Base-by-base conservation (phyloP, 2,113 vertebrate species). In the Acrocephalus arundinaceus region DNA sequence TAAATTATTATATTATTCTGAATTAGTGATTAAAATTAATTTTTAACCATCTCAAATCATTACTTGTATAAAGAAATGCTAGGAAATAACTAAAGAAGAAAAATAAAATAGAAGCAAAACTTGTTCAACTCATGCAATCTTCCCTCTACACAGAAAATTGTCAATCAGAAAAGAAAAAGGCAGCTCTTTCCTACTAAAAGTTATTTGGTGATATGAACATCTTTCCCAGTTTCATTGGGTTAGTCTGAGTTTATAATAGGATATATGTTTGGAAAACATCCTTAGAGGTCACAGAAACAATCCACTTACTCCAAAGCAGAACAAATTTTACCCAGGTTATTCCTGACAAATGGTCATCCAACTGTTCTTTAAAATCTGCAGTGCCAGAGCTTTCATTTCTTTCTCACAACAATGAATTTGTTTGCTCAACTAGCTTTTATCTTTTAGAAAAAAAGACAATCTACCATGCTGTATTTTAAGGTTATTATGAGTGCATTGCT, bases 231-330 rank as follows among this genome's bases (percentile, higher is more conserved):
- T 87, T 77, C 55, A 74, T 15, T 81, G 35, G 18, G 17, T 77
- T 93, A 85, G 75, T 75, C 30, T 71, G 51, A 87, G 68, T 58
- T 85, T 65, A 74, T 85, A 87, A 94, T 10, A 84, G 65, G 52
- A 83, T 90, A 85, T 67, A 72, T 18, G 48, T 89, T 79, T 85
- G 48, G 48, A 91, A 95, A 93, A 92, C 52, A 82, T 76, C 90
- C 78, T 89, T 67, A 75, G 66, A 93, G 48, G 54, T 91, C 78
- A 79, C 54, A 68, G n/a, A 96, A 89, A 81, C 43, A 94, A 82
- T 75, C 62, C 54, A 76, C 48, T 93, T 91, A 87, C 24, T 78
- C 57, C 62, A 83, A 95, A 75, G 61, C 22, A 87, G 70, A 90
- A 95, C 75, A 61, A 85, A 48, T 79, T 87, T 89, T 79, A 79